phyloP scores from a whole-genome alignment of 2,113 vertebrate species.

The Neolamprologus falcicula region DNA sequence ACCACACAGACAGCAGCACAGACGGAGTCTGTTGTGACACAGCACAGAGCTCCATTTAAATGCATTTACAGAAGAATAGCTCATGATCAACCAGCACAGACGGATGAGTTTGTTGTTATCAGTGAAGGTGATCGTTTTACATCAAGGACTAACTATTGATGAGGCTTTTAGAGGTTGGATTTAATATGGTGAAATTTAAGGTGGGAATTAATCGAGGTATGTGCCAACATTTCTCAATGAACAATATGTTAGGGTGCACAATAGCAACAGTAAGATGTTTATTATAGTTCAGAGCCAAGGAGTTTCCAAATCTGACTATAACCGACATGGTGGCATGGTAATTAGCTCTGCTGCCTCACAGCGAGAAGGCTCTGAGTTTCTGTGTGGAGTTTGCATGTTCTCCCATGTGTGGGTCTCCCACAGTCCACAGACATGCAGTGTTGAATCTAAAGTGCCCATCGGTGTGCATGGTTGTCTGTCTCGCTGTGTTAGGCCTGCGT shows the following conservation, averaged over 20 bases:
- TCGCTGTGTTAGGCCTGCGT: background rate
- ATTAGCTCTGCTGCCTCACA: background rate
- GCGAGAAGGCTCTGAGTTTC: accelerated
- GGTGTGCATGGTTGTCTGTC: background rate
- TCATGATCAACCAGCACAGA: background rate
- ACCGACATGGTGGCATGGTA: background rate
- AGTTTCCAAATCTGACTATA: background rate
- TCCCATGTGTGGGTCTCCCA: background rate
- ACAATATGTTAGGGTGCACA: background rate
- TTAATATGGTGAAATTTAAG: background rate
- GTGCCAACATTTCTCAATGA: background rate
- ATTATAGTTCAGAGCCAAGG: background rate
- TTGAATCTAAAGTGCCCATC: background rate
- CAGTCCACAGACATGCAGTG: background rate
- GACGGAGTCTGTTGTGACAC: background rate
- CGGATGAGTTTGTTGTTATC: background rate
- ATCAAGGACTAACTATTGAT: background rate
- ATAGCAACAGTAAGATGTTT: background rate
- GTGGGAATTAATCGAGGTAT: background rate
- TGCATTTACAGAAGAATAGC: background rate
- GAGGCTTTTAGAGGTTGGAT: background rate
- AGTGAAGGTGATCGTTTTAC: too few relatives aligned
- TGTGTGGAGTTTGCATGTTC: background rate
- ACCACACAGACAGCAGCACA: background rate
- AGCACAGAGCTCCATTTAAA: background rate